Evolutionary conservation across 1,140 invertebrate species (phyloP).

Genomic region (Dendrolimus kikuchii): DNA sequence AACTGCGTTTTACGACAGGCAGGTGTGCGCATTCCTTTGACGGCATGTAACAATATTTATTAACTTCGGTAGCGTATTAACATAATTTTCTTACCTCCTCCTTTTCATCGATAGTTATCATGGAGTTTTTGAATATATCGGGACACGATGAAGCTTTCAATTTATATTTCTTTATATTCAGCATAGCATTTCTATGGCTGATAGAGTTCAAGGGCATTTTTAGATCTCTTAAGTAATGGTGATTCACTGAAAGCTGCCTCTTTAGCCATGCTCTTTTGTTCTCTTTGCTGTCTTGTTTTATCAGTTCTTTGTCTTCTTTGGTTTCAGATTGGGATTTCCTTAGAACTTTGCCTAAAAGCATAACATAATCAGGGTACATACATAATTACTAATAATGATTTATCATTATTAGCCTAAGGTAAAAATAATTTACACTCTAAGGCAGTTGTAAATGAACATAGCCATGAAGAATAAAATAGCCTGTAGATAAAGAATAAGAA

Average conservation of each 20-base stretch:
- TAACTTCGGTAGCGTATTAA: not conserved
- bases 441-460: no score
- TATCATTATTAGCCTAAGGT: no score
- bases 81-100: slow-evolving; percentile 75
- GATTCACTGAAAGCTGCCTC: slow-evolving; percentile 75
- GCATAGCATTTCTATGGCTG: slow-evolving; percentile 86
- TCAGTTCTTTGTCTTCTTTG: slow-evolving; percentile 35
- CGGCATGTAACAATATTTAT: not conserved
- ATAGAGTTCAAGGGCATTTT: slow-evolving; percentile 85
- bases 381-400: no score
- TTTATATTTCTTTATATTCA: slow-evolving; percentile 86
- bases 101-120: slow-evolving; percentile 86
- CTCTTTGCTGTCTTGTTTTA: slow-evolving; percentile 58
- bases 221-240: slow-evolving; percentile 84
- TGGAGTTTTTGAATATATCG: slow-evolving; percentile 91
- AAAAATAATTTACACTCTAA: no score
- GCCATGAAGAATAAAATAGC: no score
- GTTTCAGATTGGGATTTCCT: slow-evolving; percentile 38
- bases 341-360: slow-evolving; percentile 14
- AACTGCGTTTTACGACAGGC: no score
- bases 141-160: slow-evolving; percentile 91
- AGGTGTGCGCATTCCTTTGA: no score
- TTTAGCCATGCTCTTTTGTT: slow-evolving; percentile 72
- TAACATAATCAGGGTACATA: not conserved
- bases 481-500: no score